Evolutionary conservation across 1,140 invertebrate genomes (phyloP).

Genomic region (Bombus picipes): DNA sequence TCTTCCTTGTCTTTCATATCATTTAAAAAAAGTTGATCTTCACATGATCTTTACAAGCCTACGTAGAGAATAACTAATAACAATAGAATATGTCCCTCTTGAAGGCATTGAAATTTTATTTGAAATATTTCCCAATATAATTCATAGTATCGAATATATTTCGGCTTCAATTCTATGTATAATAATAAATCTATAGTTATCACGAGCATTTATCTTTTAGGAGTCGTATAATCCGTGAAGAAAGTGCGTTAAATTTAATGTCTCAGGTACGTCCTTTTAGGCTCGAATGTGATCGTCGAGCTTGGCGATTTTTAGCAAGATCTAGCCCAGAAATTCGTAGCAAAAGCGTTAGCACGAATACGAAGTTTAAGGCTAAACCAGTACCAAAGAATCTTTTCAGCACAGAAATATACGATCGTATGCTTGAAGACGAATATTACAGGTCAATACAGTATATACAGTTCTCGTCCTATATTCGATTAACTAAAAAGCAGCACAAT

Average conservation of each 20-base stretch:
- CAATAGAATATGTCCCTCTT: too few species aligned
- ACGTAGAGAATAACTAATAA: too few species aligned
- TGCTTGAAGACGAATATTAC: conserved; percentile 88
- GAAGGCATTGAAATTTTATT: too few species aligned
- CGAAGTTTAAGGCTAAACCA: conserved; percentile 86
- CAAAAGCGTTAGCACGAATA: conserved; percentile 74
- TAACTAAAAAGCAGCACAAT: background rate
- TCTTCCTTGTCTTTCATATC: too few species aligned
- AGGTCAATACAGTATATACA: conserved; percentile 79
- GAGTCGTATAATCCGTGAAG: conserved; percentile 79
- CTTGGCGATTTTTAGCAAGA: conserved; percentile 79
- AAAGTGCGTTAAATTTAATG: conserved; percentile 78
- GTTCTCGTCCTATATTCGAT: background rate
- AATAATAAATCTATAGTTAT: background rate
- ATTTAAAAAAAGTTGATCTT: too few species aligned
- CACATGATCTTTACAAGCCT: too few species aligned
- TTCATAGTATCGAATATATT: too few species aligned
- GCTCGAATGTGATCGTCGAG: conserved; percentile 79
- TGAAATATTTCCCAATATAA: too few species aligned
- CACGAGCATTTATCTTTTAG: conserved; percentile 58
- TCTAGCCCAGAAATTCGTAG: conserved; percentile 84
- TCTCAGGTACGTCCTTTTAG: conserved; percentile 85
- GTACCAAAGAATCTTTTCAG: conserved; percentile 88
- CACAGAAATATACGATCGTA: conserved; percentile 87
- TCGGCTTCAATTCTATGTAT: background rate